A percentile compares a stretch with the other conserved stretches of the same genome.
These are phyloP conservation scores for Campoplex capitator DNA, from an alignment of 2,888 invertebrate genomes.

Conservation along the genomic window DNA sequence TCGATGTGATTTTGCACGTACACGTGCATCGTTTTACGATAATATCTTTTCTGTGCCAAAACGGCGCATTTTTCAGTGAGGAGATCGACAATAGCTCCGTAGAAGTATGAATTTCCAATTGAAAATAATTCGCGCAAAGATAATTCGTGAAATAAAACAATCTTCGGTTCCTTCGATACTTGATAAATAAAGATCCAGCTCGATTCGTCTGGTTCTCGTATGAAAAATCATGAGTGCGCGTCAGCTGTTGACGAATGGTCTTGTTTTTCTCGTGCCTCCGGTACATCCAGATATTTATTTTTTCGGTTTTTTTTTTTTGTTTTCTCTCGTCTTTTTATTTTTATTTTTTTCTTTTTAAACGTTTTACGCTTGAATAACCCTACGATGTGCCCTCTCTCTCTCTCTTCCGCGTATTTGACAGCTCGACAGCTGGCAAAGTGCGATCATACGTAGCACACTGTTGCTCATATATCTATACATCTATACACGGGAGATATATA, in stretches of 20 bases:
- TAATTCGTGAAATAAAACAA: background rate
- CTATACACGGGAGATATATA: background rate
- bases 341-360: slow-evolving; percentile 15
- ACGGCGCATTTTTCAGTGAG: background rate
- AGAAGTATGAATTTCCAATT: background rate
- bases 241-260: background rate
- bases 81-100: background rate
- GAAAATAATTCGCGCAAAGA: background rate
- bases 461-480: background rate
- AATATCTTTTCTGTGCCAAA: background rate
- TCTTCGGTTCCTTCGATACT: slow-evolving; percentile 28
- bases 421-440: slow-evolving; percentile 62
- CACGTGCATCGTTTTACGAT: slow-evolving; percentile 1
- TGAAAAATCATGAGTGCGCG: slow-evolving; percentile 5
- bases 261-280: slow-evolving; percentile 18
- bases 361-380: slow-evolving; percentile 23
- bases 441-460: slow-evolving; percentile 18
- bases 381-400: background rate
- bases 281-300: background rate
- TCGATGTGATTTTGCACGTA: background rate
- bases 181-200: background rate
- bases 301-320: background rate
- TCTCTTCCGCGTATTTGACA: slow-evolving; percentile 47
- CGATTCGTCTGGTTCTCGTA: background rate
- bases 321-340: slow-evolving; percentile 4